These are phyloP conservation scores for Lagodon rhomboides DNA, from an alignment of 2,797 vertebrate species.

Conservation along the genomic window DNA sequence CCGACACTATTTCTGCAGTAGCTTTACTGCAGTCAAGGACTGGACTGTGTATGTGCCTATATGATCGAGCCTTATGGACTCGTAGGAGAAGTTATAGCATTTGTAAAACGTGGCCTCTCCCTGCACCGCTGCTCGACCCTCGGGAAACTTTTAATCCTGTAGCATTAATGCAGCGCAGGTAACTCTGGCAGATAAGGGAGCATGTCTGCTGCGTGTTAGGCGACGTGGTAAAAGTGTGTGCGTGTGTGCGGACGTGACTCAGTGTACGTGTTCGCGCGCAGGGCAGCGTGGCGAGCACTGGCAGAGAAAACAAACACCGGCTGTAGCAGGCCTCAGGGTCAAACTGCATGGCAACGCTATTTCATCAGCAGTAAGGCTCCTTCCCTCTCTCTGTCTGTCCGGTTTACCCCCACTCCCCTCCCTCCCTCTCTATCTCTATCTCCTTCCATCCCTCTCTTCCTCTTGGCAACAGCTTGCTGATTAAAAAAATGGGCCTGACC, in stretches of 20 bases:
- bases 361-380: conserved; percentile 69
- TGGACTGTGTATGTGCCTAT: conserved; percentile 7
- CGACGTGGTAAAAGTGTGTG: conserved; percentile 32
- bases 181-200: conserved; percentile 51
- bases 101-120: conserved; percentile 54
- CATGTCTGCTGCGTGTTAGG: conserved; percentile 32
- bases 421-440: conserved; percentile 18
- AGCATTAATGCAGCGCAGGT: conserved; percentile 67
- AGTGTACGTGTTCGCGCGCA: conserved; percentile 45
- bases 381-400: conserved; percentile 41
- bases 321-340: conserved; percentile 65
- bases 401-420: neutral
- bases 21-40: conserved; percentile 47
- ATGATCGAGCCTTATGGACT: conserved; percentile 45
- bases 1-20: conserved; percentile 39
- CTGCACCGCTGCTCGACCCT: conserved; percentile 45
- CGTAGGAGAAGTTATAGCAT: conserved; percentile 44
- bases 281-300: conserved; percentile 9
- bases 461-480: conserved; percentile 70
- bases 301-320: conserved; percentile 64
- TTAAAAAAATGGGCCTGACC: conserved; percentile 76
- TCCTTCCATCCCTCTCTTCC: conserved; percentile 49
- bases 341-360: conserved; percentile 66
- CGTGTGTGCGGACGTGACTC: conserved; percentile 12
- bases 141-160: conserved; percentile 61